These are phyloP conservation scores for Hyaena hyaena DNA, from an alignment of 2,113 vertebrate species.

Conservation along the genomic window DNA sequence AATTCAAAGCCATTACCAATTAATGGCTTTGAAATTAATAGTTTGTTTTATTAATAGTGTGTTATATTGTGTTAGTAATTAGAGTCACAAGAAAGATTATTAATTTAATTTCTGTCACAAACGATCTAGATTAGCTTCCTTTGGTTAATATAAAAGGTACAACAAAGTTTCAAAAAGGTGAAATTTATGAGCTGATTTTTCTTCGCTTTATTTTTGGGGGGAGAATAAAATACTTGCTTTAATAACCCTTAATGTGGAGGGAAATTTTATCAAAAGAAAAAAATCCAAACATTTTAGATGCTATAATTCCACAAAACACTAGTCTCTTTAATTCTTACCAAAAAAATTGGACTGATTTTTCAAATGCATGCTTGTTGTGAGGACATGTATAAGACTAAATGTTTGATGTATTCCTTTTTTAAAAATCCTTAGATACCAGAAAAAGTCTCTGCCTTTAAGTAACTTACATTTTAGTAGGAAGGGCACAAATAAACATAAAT, in stretches of 20 bases:
- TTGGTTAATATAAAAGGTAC: neutral
- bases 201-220: neutral
- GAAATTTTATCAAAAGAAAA: neutral
- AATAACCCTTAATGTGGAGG: neutral
- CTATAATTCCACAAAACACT: neutral
- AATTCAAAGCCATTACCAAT: neutral
- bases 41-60: neutral
- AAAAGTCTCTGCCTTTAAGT: neutral
- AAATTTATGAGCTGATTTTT: neutral
- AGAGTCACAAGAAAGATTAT: neutral
- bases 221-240: neutral
- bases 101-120: constrained; percentile 14
- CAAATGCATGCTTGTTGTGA: neutral
- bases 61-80: neutral
- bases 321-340: neutral
- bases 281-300: neutral
- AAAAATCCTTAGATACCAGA: neutral
- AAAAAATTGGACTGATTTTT: neutral
- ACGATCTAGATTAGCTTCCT: neutral
- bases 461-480: neutral
- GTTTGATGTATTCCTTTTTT: neutral
- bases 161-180: neutral
- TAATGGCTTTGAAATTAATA: neutral
- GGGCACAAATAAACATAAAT: neutral
- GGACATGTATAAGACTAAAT: neutral